Conservation (phyloP, 2,113 vertebrate species). For the Egretta garzetta region DNA sequence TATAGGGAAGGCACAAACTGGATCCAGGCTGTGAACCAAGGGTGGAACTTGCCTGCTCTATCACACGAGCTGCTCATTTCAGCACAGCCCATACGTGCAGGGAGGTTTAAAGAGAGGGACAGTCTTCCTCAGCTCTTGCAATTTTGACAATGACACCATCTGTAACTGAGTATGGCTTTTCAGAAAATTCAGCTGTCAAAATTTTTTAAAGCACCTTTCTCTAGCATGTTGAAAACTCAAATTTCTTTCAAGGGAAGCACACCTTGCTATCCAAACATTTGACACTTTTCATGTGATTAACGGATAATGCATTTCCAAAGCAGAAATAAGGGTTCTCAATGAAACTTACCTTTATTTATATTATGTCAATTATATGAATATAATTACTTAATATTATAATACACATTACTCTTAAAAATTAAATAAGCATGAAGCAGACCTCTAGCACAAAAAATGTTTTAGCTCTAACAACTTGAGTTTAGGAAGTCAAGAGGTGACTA, state of each 20-base stretch:
- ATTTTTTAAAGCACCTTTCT: neutral
- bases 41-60: neutral
- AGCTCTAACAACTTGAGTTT: neutral
- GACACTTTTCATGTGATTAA: neutral
- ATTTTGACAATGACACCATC: neutral
- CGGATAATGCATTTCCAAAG: neutral
- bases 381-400: neutral
- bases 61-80: neutral
- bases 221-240: neutral
- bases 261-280: neutral
- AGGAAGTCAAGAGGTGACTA: neutral
- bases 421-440: neutral
- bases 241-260: neutral
- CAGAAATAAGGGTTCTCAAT: neutral
- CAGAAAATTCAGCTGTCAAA: neutral
- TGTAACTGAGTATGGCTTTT: neutral
- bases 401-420: neutral
- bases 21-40: neutral
- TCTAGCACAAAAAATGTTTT: neutral
- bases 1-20: neutral
- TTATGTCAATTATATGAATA: neutral
- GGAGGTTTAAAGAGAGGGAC: neutral
- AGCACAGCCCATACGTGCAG: neutral
- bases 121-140: neutral
- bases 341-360: neutral